phyloP scores from a whole-genome alignment of 2,888 invertebrate genomes.

The Hololepta plana region DNA sequence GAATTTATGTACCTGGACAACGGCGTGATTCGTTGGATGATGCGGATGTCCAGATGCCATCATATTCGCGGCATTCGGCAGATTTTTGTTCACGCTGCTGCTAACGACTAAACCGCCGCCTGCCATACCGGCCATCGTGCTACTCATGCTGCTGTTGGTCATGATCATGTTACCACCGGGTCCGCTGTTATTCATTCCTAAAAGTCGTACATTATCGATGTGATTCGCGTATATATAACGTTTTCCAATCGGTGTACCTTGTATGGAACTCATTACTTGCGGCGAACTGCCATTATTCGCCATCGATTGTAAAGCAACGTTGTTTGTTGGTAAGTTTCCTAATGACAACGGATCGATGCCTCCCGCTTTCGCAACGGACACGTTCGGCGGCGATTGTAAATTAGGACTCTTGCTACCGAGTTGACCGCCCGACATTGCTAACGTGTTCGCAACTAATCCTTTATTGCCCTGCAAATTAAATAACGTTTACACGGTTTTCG shows the following conservation, averaged over 20 bases:
- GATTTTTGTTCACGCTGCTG: constrained; percentile 57
- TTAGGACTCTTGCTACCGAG: constrained; percentile 69
- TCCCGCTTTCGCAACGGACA: constrained; percentile 26
- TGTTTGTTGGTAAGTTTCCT: no score
- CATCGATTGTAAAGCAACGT: constrained; percentile 30
- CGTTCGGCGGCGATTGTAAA: constrained; percentile 71
- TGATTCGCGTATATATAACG: neutral
- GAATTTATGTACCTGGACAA: constrained; percentile 29
- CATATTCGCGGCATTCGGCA: constrained; percentile 36
- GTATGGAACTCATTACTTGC: constrained; percentile 55
- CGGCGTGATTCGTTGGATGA: constrained; percentile 22
- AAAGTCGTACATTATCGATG: constrained; percentile 7
- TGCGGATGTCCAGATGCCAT: constrained; percentile 37
- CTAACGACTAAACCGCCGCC: constrained; percentile 54
- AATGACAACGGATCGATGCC: no score
- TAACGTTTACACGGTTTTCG: neutral
- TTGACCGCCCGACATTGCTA: constrained; percentile 55
- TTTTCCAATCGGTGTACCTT: constrained; percentile 29
- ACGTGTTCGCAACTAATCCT: constrained; percentile 48
- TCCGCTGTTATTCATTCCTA: constrained; percentile 50
- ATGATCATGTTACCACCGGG: constrained; percentile 57
- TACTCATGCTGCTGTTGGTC: constrained; percentile 55
- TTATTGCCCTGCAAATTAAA: constrained; percentile 42
- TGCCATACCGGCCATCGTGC: constrained; percentile 48
- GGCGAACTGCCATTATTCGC: constrained; percentile 51